Conservation (phyloP, 1,140 invertebrate genomes). For the Drosophila orena region DNA sequence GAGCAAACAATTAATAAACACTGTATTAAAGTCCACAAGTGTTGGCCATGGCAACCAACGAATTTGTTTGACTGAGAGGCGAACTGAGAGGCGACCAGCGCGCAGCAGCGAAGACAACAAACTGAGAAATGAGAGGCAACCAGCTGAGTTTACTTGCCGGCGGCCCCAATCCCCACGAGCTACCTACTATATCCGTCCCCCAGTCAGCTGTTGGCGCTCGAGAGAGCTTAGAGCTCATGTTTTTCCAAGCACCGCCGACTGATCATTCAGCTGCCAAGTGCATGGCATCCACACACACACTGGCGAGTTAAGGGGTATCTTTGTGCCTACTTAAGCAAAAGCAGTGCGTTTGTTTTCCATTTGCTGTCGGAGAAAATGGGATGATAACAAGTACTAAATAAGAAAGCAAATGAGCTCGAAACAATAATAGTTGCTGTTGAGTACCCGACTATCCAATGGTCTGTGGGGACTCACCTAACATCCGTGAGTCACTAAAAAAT, state of each 20-base stretch:
- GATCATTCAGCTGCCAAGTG: slow-evolving; percentile 28
- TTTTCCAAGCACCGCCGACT: not conserved
- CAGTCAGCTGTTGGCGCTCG: slow-evolving; percentile 29
- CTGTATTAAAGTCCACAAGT: slow-evolving; percentile 36
- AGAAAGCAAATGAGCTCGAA: not conserved
- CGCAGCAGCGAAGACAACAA: slow-evolving; percentile 50
- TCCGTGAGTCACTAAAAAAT: slow-evolving; percentile 17
- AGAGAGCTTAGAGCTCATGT: slow-evolving; percentile 46
- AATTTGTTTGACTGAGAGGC: slow-evolving; percentile 1
- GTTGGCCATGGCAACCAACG: slow-evolving; percentile 36
- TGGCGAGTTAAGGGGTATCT: not conserved
- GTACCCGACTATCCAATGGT: not conserved
- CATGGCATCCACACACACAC: not conserved
- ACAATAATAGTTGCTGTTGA: not conserved
- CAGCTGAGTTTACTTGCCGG: slow-evolving; percentile 22
- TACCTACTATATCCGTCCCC: not conserved
- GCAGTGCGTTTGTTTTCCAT: not conserved
- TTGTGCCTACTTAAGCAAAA: not conserved
- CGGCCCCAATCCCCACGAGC: not conserved
- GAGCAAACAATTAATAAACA: slow-evolving; percentile 28
- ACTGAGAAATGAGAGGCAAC: slow-evolving; percentile 34
- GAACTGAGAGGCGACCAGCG: slow-evolving; percentile 25
- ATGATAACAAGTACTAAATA: not conserved
- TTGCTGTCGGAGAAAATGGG: not conserved
- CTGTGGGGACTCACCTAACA: not conserved